Evolutionary conservation across 2,888 invertebrate species (phyloP).

Genomic region (Diogma glabrata): DNA sequence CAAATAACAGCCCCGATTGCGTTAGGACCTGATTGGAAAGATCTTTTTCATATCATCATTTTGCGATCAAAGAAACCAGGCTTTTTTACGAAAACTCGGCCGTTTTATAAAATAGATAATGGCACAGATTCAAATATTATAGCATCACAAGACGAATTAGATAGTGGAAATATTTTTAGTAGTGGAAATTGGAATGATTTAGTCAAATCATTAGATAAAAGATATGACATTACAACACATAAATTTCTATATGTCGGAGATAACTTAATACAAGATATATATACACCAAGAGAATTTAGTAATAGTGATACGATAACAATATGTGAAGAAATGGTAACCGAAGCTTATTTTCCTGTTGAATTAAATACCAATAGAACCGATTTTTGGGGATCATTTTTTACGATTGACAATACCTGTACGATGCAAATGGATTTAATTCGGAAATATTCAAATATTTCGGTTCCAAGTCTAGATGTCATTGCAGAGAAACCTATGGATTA

Average conservation of each 20-base stretch:
- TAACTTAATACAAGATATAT: conserved; percentile 66
- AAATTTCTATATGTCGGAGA: conserved; percentile 62
- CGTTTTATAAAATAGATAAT: conserved; percentile 47
- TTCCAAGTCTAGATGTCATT: conserved; percentile 49
- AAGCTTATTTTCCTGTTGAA: conserved; percentile 32
- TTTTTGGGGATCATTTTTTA: conserved; percentile 60
- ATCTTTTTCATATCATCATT: conserved; percentile 50
- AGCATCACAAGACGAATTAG: conserved; percentile 28
- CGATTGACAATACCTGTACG: conserved; percentile 33
- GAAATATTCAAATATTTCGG: conserved; percentile 51
- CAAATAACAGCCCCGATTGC: conserved; percentile 48
- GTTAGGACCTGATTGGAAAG: conserved; percentile 52
- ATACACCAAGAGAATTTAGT: conserved; percentile 45
- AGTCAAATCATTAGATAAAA: conserved; percentile 35
- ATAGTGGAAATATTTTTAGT: conserved; percentile 41
- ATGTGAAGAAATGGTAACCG: conserved; percentile 55
- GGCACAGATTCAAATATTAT: conserved; percentile 32
- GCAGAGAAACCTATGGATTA: conserved; percentile 41
- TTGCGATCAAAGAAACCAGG: conserved; percentile 63
- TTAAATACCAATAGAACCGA: conserved; percentile 43
- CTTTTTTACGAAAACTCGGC: conserved; percentile 48
- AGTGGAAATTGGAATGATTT: conserved; percentile 51
- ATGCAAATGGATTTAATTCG: conserved; percentile 52
- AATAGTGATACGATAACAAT: conserved; percentile 57
- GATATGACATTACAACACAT: conserved; percentile 33